Conservation (phyloP, 2,888 invertebrate species). For the Melieria picta region DNA sequence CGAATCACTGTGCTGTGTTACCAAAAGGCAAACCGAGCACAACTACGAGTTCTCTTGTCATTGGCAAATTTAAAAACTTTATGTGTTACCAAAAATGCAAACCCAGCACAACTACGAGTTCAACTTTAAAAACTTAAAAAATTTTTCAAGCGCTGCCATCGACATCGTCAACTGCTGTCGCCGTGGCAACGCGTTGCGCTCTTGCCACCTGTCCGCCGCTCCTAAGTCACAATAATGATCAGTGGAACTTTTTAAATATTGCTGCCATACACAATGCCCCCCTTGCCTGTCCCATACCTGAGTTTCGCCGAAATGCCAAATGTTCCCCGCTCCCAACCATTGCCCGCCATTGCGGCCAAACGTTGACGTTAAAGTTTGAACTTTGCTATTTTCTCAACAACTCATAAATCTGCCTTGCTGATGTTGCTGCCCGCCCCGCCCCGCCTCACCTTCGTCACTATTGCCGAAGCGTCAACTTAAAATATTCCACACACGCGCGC, state of each 20-base stretch:
- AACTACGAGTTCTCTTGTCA: too few relatives aligned
- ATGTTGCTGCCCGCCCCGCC: background rate
- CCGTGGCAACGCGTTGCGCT: background rate
- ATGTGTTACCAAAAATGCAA: too few relatives aligned
- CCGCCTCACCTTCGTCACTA: background rate
- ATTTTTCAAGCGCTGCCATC: too few relatives aligned
- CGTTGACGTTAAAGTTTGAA: constrained; percentile 25
- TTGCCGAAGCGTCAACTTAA: constrained; percentile 13
- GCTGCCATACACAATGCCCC: background rate
- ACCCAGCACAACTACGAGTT: too few relatives aligned
- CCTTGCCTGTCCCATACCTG: background rate
- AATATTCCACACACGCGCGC: constrained; percentile 30
- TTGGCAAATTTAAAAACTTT: too few relatives aligned
- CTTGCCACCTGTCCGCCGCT: background rate
- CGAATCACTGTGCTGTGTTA: too few relatives aligned
- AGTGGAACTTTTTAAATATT: constrained; percentile 19
- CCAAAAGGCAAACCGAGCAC: too few relatives aligned
- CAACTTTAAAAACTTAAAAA: too few relatives aligned
- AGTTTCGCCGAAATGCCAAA: background rate
- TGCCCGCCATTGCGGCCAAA: background rate
- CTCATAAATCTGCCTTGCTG: constrained; percentile 4
- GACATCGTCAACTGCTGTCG: too few relatives aligned
- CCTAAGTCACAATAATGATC: background rate
- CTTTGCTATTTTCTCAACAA: constrained; percentile 19
- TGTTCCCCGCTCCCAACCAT: background rate